Evolutionary conservation across 2,113 vertebrate genomes (phyloP).

Genomic region (Sylvilagus bachmani): DNA sequence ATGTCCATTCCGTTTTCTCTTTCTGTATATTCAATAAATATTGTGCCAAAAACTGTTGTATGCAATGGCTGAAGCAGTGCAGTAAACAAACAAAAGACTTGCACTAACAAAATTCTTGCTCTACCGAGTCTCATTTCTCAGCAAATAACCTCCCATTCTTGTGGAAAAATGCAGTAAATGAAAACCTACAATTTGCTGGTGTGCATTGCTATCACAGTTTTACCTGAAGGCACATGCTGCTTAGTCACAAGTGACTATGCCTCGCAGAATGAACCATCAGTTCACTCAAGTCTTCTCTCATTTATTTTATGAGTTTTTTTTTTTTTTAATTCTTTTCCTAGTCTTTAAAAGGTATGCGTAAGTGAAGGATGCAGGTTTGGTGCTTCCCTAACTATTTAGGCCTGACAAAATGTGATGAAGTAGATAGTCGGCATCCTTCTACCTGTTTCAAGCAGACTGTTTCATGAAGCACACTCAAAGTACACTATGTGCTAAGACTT

Average conservation of each 20-base stretch:
- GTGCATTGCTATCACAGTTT: background rate
- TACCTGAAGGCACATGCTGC: background rate
- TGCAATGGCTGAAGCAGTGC: background rate
- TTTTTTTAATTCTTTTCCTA: background rate
- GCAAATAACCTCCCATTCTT: background rate
- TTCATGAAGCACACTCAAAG: background rate
- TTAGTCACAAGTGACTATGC: background rate
- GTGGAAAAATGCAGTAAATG: background rate
- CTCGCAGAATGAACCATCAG: background rate
- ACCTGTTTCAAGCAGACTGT: background rate
- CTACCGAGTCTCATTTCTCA: background rate
- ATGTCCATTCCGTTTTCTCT: background rate
- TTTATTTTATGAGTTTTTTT: background rate
- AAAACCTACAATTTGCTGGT: background rate
- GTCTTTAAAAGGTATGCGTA: background rate
- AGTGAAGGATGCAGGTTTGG: background rate
- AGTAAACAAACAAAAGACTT: background rate
- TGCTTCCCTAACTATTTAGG: background rate
- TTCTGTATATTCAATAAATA: background rate
- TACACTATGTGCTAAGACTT: too few relatives aligned
- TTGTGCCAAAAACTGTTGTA: background rate
- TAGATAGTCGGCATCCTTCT: too few relatives aligned
- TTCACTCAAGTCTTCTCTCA: background rate
- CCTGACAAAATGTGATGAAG: background rate
- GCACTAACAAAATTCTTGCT: background rate